Percentiles rank a stretch among this genome's conserved stretches.
These are phyloP conservation scores for Periophthalmodon schlosseri DNA, from an alignment of 2,113 vertebrate species.

Conservation along the genomic window DNA sequence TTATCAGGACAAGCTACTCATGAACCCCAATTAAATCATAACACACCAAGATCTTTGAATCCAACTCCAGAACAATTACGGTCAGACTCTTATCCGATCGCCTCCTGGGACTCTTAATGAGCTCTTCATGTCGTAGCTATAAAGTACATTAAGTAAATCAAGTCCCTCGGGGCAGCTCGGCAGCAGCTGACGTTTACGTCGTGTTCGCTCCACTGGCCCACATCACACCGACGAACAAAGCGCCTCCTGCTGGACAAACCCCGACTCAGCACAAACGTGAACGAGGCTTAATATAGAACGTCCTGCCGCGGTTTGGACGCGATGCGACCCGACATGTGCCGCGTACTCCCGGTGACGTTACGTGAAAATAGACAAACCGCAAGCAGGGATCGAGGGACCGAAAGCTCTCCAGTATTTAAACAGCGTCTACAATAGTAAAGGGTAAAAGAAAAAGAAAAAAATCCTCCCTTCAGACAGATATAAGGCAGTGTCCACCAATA, in stretches of 20 bases:
- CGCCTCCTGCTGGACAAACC: constrained; percentile 21
- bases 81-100: background rate
- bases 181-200: constrained; percentile 2
- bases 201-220: constrained; percentile 23
- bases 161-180: constrained; percentile 20
- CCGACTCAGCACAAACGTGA: constrained; percentile 5
- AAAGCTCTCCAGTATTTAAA: background rate
- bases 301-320: background rate
- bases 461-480: too few species aligned
- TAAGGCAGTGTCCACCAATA: too few species aligned
- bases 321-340: background rate
- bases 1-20: too few species aligned
- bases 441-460: too few species aligned
- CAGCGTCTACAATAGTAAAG: background rate
- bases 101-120: background rate
- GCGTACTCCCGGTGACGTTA: background rate
- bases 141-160: constrained; percentile 37
- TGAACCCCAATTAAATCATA: background rate
- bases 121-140: constrained; percentile 6
- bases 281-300: constrained; percentile 21
- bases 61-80: too few species aligned
- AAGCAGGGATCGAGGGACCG: background rate
- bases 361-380: background rate
- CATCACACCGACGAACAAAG: constrained; percentile 1
- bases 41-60: background rate